These are phyloP conservation scores for Apis florea DNA, from an alignment of 1,140 invertebrate genomes.

Conservation along the genomic window DNA sequence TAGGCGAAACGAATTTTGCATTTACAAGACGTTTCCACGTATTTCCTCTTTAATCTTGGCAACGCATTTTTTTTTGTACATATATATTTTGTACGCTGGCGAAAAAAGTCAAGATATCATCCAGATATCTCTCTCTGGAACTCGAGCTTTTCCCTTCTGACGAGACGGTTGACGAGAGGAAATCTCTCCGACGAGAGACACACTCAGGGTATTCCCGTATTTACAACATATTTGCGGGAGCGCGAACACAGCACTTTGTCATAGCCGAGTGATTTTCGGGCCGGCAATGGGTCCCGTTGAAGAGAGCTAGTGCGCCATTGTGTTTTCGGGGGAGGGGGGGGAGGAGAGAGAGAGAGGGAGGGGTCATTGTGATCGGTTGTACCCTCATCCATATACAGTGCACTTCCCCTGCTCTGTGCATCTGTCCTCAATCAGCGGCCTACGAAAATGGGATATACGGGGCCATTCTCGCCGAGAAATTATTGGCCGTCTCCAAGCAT, in stretches of 20 bases:
- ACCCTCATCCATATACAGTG: slow-evolving; percentile 73
- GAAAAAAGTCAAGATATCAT: background rate
- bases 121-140: too few species aligned
- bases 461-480: slow-evolving; percentile 63
- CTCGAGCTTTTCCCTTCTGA: too few species aligned
- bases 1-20: too few species aligned
- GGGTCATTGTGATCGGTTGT: slow-evolving; percentile 74
- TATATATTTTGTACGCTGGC: background rate
- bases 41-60: background rate
- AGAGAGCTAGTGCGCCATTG: slow-evolving; percentile 74
- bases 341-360: too few species aligned
- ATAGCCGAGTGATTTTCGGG: slow-evolving; percentile 74
- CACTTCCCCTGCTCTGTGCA: slow-evolving; percentile 77
- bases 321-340: slow-evolving; percentile 60
- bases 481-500: slow-evolving; percentile 64
- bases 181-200: background rate
- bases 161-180: too few species aligned
- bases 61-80: background rate
- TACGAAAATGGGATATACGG: slow-evolving; percentile 77
- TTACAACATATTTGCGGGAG: slow-evolving; percentile 77
- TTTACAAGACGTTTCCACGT: background rate
- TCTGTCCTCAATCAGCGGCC: slow-evolving; percentile 80
- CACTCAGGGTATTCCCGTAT: slow-evolving; percentile 56
- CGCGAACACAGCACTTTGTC: slow-evolving; percentile 76
- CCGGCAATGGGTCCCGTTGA: slow-evolving; percentile 52